Conservation (phyloP, 2,113 vertebrate genomes). For the Recurvirostra avosetta region DNA sequence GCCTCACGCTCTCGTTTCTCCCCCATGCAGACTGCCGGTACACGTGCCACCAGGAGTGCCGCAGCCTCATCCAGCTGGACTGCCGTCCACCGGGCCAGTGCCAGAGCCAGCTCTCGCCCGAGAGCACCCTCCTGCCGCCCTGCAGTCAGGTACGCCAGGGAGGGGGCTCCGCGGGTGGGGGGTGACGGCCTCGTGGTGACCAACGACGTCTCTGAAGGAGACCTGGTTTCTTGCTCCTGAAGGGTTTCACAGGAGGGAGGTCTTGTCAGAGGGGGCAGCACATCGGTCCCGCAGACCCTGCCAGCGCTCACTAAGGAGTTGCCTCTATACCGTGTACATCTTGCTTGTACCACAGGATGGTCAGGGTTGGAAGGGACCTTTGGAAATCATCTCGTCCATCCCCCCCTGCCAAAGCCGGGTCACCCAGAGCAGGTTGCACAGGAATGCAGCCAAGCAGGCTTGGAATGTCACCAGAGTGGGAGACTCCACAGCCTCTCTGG, state of each 20-base stretch:
- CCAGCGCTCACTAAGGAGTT: too few species aligned
- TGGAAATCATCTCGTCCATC: background rate
- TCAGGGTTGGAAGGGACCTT: background rate
- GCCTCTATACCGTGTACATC: fast-evolving
- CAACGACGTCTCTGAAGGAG: fast-evolving
- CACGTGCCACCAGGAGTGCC: slow-evolving; percentile 88
- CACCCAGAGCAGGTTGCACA: background rate
- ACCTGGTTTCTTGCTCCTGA: fast-evolving
- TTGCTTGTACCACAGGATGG: fast-evolving
- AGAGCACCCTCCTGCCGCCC: slow-evolving; percentile 54
- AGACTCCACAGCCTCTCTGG: background rate
- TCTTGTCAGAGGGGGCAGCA: background rate
- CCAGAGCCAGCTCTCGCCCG: slow-evolving; percentile 67
- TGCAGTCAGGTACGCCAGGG: slow-evolving; percentile 73
- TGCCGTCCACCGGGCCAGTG: slow-evolving; percentile 74
- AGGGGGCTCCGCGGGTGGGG: background rate
- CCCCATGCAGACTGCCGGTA: slow-evolving; percentile 84
- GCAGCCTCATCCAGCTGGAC: slow-evolving; percentile 84
- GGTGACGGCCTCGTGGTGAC: background rate
- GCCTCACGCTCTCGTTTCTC: background rate
- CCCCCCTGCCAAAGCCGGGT: background rate
- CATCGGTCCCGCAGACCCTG: fast-evolving
- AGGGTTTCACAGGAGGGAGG: background rate
- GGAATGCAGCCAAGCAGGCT: background rate
- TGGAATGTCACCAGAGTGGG: background rate